Evolutionary conservation across 2,797 vertebrate species (phyloP), one percentile per base, ranked within the genome.

Genomic region (Myiotriccus ornatus): DNA sequence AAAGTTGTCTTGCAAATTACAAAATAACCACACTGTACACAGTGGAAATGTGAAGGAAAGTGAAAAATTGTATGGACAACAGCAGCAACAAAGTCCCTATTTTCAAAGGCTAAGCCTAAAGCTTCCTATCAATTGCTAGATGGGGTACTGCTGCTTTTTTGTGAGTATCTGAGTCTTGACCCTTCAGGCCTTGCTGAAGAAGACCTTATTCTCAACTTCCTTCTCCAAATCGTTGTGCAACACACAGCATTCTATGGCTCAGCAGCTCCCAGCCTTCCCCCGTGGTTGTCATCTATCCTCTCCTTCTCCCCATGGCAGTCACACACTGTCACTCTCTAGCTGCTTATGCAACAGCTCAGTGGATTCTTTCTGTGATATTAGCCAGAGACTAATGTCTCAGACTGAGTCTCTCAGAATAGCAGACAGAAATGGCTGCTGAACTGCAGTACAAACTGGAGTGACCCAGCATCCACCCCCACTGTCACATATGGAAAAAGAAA

Each of bases 261-360:
- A 71, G 65, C 62, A 94, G 57, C 69, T 62, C 53, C 20, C 55
- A 87, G 82, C 47, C 47, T 78, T 92, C 50, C 57, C 64, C 52
- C 3, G 10, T 35, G 65, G 85, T 27, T 90, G 50, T 44, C 89
- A 78, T 94, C 46, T 56, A 14, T 79, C 78, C 71, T 93, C 78
- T 87, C 46, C 34, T 65, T 63, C 47, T 91, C 91, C 57, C 74
- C 16, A n/a, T 0, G 22, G 68, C 79, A 80, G 75, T 70, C 84
- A 68, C 60, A 78, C 49, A 25, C 84, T 77, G 87, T 77, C 76
- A 85, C 43, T 86, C 68, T 74, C 89, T 87, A 91, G 93, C 94
- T 93, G 89, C 83, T 91, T 81, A 59, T 80, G 79, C 79, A 91
- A 75, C 79, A 93, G 69, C 59, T 90, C 89, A 84, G 83, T 32